Evolutionary conservation across 2,797 vertebrate genomes (phyloP).

Genomic region (Melanotaenia pygmaea): DNA sequence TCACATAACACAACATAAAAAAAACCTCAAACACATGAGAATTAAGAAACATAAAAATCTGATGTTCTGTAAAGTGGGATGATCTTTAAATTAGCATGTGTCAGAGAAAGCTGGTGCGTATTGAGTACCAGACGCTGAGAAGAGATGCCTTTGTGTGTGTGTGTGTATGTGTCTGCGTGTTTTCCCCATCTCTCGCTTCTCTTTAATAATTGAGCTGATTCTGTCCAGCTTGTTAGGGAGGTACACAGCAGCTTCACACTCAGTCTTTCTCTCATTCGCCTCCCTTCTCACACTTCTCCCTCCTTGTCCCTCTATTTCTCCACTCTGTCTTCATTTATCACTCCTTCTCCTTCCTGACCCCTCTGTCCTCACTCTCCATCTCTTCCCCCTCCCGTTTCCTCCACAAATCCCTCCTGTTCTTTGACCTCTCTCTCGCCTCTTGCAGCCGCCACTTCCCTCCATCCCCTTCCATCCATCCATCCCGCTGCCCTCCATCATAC

Average conservation of each 20-base stretch:
- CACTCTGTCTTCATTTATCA: constrained; percentile 71
- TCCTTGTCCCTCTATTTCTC: constrained; percentile 59
- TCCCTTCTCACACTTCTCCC: constrained; percentile 48
- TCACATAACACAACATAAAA: constrained; percentile 35
- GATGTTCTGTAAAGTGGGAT: constrained; percentile 53
- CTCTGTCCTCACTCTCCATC: constrained; percentile 52
- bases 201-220: constrained; percentile 87
- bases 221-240: constrained; percentile 85
- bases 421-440: constrained; percentile 76
- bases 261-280: constrained; percentile 65
- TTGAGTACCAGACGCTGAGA: constrained; percentile 56
- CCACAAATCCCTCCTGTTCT: constrained; percentile 78
- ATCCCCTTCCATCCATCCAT: constrained; percentile 40
- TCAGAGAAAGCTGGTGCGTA: constrained; percentile 24
- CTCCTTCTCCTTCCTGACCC: constrained; percentile 62
- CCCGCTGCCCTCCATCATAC: constrained; percentile 69
- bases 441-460: constrained; percentile 43
- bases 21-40: constrained; percentile 47
- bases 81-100: constrained; percentile 44
- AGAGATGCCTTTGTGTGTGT: constrained; percentile 49
- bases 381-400: constrained; percentile 47
- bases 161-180: constrained; percentile 61
- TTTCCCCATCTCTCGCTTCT: constrained; percentile 79
- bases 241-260: constrained; percentile 80
- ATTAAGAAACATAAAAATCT: constrained; percentile 21